A percentile compares a stretch with the other conserved stretches of the same genome.
Conservation (phyloP, 2,113 vertebrate species). For the Heterotilapia buettikoferi region DNA sequence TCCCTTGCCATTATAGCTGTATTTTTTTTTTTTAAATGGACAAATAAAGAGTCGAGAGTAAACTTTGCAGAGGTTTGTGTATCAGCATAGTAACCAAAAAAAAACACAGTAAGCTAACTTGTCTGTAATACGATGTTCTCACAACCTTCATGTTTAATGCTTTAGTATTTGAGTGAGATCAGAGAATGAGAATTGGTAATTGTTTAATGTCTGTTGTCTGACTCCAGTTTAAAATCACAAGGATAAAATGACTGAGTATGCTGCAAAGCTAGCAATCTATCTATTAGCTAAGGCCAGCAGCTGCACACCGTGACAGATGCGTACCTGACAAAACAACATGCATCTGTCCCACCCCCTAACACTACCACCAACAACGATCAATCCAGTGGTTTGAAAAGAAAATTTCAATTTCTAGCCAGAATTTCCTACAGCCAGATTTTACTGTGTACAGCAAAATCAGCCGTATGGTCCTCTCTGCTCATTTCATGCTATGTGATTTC, state of each 20-base stretch:
- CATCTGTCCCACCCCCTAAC: background rate
- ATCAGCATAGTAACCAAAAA: background rate
- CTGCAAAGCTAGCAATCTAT: background rate
- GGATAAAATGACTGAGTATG: background rate
- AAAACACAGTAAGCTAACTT: background rate
- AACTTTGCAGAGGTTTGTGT: background rate
- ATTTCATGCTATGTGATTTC: background rate
- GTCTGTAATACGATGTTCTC: background rate
- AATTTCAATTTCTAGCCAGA: background rate
- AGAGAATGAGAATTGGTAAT: background rate
- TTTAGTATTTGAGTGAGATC: background rate
- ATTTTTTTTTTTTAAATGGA: background rate
- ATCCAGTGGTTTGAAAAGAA: background rate
- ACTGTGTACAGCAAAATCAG: background rate
- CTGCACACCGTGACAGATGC: background rate
- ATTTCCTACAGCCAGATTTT: background rate
- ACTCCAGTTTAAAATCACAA: background rate
- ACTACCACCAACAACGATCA: background rate
- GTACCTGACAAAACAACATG: background rate
- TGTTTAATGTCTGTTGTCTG: background rate
- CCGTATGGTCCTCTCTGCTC: background rate
- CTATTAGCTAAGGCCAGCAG: background rate
- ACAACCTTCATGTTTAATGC: background rate
- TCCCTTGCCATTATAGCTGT: background rate
- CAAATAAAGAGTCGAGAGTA: background rate